Evolutionary conservation across 1,140 invertebrate species (phyloP).

Genomic region (Drosophila micromelanica): DNA sequence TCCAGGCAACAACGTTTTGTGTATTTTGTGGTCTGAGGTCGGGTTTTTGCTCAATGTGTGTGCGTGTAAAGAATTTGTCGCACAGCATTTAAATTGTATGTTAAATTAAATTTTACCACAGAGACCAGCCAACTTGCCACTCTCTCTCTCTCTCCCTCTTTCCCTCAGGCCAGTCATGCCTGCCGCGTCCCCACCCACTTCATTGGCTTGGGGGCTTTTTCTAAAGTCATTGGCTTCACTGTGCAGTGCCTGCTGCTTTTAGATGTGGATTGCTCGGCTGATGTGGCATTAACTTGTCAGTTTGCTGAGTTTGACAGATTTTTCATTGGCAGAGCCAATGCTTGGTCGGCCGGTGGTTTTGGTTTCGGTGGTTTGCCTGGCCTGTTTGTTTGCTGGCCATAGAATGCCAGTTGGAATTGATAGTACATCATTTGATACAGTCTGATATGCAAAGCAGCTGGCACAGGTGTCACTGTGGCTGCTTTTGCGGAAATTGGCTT

Average conservation of each 20-base stretch:
- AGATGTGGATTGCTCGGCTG: conserved; percentile 37
- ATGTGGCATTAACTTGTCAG: conserved; percentile 78
- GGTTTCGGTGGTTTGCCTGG: conserved; percentile 26
- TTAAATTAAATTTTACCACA: conserved; percentile 83
- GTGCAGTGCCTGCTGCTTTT: conserved; percentile 16
- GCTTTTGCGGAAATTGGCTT: conserved; percentile 10
- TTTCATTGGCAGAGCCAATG: conserved; percentile 56
- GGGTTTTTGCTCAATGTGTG: conserved; percentile 21
- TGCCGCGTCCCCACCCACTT: not conserved
- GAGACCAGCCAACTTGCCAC: conserved; percentile 54
- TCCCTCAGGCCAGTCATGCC: conserved; percentile 10
- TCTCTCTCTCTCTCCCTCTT: not conserved
- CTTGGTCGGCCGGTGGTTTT: conserved; percentile 25
- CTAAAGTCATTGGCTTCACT: conserved; percentile 60
- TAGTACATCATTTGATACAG: conserved; percentile 41
- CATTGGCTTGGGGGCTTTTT: conserved; percentile 19
- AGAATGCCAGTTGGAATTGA: conserved; percentile 34
- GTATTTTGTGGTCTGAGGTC: conserved; percentile 60
- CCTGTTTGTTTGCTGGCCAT: conserved; percentile 23
- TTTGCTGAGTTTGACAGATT: conserved; percentile 80
- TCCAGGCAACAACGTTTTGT: conserved; percentile 75
- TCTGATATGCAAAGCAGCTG: conserved; percentile 13
- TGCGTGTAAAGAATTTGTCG: conserved; percentile 63
- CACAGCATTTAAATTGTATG: conserved; percentile 73
- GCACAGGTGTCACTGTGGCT: conserved; percentile 32